Percentiles rank a stretch among this genome's conserved stretches.
Evolutionary conservation across 2,797 vertebrate genomes (phyloP).

Genomic region (Periophthalmus magnuspinnatus): DNA sequence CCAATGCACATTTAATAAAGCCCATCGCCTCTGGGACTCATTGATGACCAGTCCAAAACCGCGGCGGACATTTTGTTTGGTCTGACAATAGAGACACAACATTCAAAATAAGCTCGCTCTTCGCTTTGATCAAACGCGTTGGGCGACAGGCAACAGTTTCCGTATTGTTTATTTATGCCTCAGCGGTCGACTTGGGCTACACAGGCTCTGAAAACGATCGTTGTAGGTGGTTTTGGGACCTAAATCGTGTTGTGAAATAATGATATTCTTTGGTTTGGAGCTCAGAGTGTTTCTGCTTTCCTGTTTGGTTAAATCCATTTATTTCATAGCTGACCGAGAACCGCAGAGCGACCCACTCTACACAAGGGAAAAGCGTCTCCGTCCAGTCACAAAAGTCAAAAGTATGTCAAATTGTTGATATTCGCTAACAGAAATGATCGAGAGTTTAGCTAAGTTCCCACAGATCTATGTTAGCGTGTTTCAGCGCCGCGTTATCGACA

Average conservation of each 20-base stretch:
- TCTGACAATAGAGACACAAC: conserved; percentile 51
- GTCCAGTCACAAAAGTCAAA: background rate
- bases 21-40: conserved; percentile 26
- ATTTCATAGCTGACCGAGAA: background rate
- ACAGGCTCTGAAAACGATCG: conserved; percentile 57
- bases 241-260: conserved; percentile 28
- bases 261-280: conserved; percentile 19
- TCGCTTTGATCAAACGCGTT: conserved; percentile 4
- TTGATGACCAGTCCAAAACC: conserved; percentile 40
- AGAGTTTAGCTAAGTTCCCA: too few relatives aligned
- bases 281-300: conserved; percentile 25
- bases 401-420: background rate
- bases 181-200: conserved; percentile 44
- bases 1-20: conserved; percentile 36
- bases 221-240: conserved; percentile 41
- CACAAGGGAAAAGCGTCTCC: background rate
- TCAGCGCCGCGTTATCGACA: too few relatives aligned
- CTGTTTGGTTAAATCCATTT: conserved; percentile 9
- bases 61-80: conserved; percentile 40
- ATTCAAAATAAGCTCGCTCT: conserved; percentile 38
- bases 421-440: background rate
- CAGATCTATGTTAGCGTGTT: too few relatives aligned
- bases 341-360: background rate
- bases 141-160: conserved; percentile 42
- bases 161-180: conserved; percentile 33